Percentiles rank a stretch among this genome's conserved stretches.
phyloP scores from a whole-genome alignment of 2,113 vertebrate species.

The Pterocles orientalis region DNA sequence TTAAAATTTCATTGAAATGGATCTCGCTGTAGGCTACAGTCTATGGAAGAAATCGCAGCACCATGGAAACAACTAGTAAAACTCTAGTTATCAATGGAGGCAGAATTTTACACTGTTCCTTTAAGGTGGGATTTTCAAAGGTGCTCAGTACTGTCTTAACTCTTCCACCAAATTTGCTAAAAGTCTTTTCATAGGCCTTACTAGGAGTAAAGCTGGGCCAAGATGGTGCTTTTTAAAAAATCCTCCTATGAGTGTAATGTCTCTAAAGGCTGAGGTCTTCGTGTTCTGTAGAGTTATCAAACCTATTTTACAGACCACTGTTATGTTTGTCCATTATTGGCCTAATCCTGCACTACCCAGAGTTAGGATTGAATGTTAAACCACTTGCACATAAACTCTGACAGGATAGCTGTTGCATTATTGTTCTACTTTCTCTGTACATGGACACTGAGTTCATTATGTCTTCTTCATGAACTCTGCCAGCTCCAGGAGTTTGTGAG shows the following conservation, averaged over 20 bases:
- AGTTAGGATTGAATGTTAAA: not conserved
- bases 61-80: slow-evolving; percentile 30
- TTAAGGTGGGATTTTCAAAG: not conserved
- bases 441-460: slow-evolving; percentile 70
- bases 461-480: slow-evolving; percentile 65
- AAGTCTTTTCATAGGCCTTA: not conserved
- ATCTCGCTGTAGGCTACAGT: not conserved
- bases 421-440: not conserved
- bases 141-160: not conserved
- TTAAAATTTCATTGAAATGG: not conserved
- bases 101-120: not conserved
- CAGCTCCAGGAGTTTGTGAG: slow-evolving; percentile 70
- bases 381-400: not conserved
- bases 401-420: not conserved
- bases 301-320: not conserved
- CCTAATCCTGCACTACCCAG: not conserved
- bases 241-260: not conserved
- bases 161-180: not conserved
- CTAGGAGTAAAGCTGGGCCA: not conserved
- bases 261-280: not conserved
- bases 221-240: not conserved
- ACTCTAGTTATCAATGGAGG: not conserved
- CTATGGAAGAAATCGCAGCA: not conserved
- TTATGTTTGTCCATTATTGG: not conserved
- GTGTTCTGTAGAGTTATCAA: not conserved